Conservation (phyloP, 1,140 invertebrate species). For the Leguminivora glycinivorella region DNA sequence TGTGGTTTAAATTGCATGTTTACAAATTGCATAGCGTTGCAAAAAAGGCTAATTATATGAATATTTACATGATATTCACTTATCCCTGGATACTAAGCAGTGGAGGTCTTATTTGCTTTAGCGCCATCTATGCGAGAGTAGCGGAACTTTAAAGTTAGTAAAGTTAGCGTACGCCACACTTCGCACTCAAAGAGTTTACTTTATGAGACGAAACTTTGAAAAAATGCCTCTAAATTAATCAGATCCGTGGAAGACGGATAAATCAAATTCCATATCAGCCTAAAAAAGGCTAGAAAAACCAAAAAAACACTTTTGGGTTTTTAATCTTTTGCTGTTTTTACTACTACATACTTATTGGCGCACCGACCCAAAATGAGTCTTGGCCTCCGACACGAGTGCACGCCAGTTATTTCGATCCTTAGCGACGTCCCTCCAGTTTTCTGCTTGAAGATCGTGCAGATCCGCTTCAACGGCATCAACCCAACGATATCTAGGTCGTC, state of each 20-base stretch:
- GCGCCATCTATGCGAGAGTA: constrained; percentile 33
- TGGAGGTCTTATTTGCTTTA: not conserved
- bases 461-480: no score
- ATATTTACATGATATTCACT: constrained; percentile 13
- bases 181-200: not conserved
- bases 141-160: constrained; percentile 30
- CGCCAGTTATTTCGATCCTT: no score
- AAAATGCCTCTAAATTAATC: not conserved
- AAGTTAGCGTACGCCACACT: not conserved
- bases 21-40: constrained; percentile 4
- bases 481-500: no score
- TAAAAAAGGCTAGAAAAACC: no score
- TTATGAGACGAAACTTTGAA: not conserved
- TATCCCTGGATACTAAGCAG: constrained; percentile 4
- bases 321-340: no score
- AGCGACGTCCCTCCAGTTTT: no score
- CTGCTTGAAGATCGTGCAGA: no score
- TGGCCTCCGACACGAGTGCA: no score
- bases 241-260: not conserved
- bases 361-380: no score
- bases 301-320: no score
- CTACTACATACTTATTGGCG: no score
- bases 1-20: constrained; percentile 22
- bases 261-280: no score
- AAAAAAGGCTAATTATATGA: constrained; percentile 8